Evolutionary conservation across 2,888 invertebrate genomes (phyloP), one percentile per base, ranked within the genome.

Genomic region (Platycheirus rosarum): DNA sequence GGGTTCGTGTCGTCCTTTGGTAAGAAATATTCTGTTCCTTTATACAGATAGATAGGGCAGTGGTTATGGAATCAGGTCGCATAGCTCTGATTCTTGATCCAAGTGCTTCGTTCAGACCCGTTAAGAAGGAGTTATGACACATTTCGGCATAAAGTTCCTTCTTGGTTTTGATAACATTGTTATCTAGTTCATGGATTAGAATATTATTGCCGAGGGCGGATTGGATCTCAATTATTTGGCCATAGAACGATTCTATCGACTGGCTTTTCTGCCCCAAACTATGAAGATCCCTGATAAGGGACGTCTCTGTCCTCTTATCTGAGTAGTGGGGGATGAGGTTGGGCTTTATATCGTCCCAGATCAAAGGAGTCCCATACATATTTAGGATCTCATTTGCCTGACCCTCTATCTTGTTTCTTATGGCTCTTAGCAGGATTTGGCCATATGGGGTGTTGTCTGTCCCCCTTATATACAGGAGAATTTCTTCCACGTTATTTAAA

Each of bases 1-100:
- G n/a, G n/a, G n/a, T n/a, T n/a, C n/a, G n/a, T n/a, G n/a, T n/a
- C n/a, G n/a, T n/a, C 11, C 29, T 63, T 35, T 63, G 63, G 37
- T 65, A 37, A 7, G 35, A 65, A 13, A 46, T 65, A 20, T 35
- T 65, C 20, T 44, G 62, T 9, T 62, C 32, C 29, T 46, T 65
- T 3, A 53, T 55, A 20, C 57, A 60, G 20, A n/a, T 60, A 4
- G 60, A 35, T 14, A 62, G 29, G 9, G 60, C 70, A 20, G 18
- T 49, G 14, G 62, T 62, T 13, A 53, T 57, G 11, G 85, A 75
- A 7, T 68, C 53, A 8, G 85, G 85, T 57, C 66, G 79, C 84
- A 84, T 85, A 20, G 85, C 75, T 42, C 85, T 80, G 16, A 86
- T 84, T 4, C 73, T 85, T 26, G 85, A 84, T 9, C 85, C 84